Evolutionary conservation across 2,888 invertebrate genomes (phyloP).

Genomic region (Calliscelio sp.): DNA sequence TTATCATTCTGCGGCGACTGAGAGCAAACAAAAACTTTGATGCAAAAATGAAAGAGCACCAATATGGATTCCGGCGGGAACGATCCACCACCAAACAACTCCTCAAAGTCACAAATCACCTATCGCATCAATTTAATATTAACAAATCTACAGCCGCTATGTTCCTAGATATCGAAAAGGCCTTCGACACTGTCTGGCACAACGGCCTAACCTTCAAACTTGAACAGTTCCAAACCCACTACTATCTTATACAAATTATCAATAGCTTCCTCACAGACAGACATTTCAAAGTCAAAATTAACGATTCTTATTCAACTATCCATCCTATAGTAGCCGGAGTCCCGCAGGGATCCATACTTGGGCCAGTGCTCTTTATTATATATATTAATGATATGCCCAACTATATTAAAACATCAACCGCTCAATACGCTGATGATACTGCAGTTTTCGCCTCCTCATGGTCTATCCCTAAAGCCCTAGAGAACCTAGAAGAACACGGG

Average conservation of each 20-base stretch:
- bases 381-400: constrained; percentile 40
- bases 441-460: not conserved
- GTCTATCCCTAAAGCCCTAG: not conserved
- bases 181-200: constrained; percentile 76
- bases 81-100: constrained; percentile 75
- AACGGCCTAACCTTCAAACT: constrained; percentile 68
- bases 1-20: constrained; percentile 2
- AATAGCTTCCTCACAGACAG: too few relatives aligned
- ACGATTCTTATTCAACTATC: too few relatives aligned
- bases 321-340: too few relatives aligned
- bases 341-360: too few relatives aligned
- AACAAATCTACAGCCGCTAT: constrained; percentile 67
- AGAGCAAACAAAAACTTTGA: not conserved
- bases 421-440: not conserved
- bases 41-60: constrained; percentile 60
- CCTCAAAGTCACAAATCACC: constrained; percentile 68
- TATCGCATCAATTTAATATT: constrained; percentile 69
- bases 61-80: constrained; percentile 75
- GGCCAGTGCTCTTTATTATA: constrained; percentile 22
- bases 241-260: too few relatives aligned
- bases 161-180: too few relatives aligned
- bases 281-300: too few relatives aligned
- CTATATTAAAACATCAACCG: not conserved
- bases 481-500: not conserved
- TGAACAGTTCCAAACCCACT: too few relatives aligned